Evolutionary conservation across 2,113 vertebrate genomes (phyloP), one percentile per base, ranked within the genome.

Genomic region (Pseudorhombus dupliciocellatus): DNA sequence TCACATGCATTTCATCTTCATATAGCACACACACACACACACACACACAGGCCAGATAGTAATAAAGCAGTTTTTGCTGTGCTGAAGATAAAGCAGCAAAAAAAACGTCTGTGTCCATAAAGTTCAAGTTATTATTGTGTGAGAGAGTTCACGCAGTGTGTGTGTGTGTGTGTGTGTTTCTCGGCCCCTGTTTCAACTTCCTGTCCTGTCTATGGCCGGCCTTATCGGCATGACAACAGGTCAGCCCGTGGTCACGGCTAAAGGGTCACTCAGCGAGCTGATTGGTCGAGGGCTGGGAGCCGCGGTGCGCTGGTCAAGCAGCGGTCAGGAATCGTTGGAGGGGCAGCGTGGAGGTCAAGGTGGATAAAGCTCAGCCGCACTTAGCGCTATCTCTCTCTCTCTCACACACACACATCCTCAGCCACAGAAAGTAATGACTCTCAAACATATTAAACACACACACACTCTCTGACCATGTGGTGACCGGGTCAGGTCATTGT

Each of bases 401-500:
- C 18, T 8, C 18, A n/a, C 46, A n/a, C 44, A 20, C 44, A 48
- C 18, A 48, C 44, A 15, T 44, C 12, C 16, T 14, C 12, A 44
- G 42, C 5, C 42, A 44, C 42, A 44, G 12, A 44, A 14, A 16
- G 4, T 44, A 44, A 10, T 40, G 12, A 40, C 37, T 40, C 12
- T 40, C 8, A 44, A 18, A 44, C 42, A 44, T 44, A 18, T 44
- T 44, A 44, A 5, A 48, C 46, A 20, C 51, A 25, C 22, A 54
- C 52, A 55, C 53, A 20, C 53, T 28, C 25, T 9, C 25, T 21
- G 84, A 62, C 79, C 78, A 54, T 58, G 68, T 20, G 30, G n/a
- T 84, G 85, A 88, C 87, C 82, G 64, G 69, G 81, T 79, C 87
- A 71, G 87, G 87, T 88, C 87, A 90, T 91, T 91, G 90, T 90